Percentiles rank a stretch among this genome's conserved stretches.
These are phyloP conservation scores for Gallinago stenura DNA, from an alignment of 2,797 vertebrate species.

Conservation along the genomic window DNA sequence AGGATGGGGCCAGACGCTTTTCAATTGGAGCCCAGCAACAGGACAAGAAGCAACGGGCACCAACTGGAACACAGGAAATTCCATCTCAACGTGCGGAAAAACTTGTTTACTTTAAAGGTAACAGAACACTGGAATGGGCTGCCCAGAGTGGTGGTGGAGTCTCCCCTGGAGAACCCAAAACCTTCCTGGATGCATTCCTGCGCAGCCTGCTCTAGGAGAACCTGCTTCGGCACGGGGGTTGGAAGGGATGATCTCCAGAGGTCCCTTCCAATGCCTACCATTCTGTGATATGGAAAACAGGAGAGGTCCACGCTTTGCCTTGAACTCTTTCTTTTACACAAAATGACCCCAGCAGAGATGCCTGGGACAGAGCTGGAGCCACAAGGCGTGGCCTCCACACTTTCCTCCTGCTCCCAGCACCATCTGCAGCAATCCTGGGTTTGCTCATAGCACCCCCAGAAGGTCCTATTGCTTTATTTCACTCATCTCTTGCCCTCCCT, in stretches of 20 bases:
- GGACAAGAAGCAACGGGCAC: not conserved
- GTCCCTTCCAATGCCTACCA: not conserved
- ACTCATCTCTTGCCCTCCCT: too few species aligned
- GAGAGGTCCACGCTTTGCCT: not conserved
- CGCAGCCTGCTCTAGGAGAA: not conserved
- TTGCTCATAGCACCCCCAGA: fast-evolving
- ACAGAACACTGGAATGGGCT: not conserved
- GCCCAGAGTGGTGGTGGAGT: not conserved
- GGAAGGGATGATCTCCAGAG: not conserved
- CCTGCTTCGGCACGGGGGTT: not conserved
- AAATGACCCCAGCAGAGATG: not conserved
- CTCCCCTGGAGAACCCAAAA: not conserved
- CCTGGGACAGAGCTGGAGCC: not conserved
- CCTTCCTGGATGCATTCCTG: not conserved
- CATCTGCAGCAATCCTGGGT: fast-evolving
- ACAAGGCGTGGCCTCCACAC: fast-evolving
- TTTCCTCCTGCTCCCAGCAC: too few species aligned
- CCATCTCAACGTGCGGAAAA: not conserved
- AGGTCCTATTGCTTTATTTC: not conserved
- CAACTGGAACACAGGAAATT: not conserved
- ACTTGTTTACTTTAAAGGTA: not conserved
- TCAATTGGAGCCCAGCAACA: not conserved
- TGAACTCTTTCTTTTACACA: not conserved
- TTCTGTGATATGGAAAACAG: not conserved
- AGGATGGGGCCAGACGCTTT: not conserved